Percentiles rank a stretch among this genome's conserved stretches.
These are phyloP conservation scores for Ageneiosus marmoratus DNA, from an alignment of 2,113 vertebrate genomes.

Conservation along the genomic window DNA sequence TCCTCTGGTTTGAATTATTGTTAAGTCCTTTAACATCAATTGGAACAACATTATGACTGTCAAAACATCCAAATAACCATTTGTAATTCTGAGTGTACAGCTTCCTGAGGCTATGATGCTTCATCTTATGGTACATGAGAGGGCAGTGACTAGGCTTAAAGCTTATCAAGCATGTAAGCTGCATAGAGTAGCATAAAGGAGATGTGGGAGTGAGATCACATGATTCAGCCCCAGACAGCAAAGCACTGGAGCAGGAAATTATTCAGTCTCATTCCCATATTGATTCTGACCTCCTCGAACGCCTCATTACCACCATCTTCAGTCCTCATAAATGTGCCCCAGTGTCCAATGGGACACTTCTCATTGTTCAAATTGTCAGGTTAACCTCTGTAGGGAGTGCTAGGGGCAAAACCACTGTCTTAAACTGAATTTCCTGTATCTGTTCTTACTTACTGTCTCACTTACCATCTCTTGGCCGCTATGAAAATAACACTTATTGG, in stretches of 20 bases:
- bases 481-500: conserved; percentile 2
- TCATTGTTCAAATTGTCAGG: conserved; percentile 65
- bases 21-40: conserved; percentile 16
- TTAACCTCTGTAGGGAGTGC: conserved; percentile 19
- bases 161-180: conserved; percentile 10
- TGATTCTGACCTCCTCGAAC: conserved; percentile 72
- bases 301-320: conserved; percentile 67
- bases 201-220: conserved; percentile 55
- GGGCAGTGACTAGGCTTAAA: conserved; percentile 13
- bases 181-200: conserved; percentile 46
- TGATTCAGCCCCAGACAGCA: conserved; percentile 55
- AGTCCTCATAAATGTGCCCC: conserved; percentile 62
- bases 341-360: conserved; percentile 57
- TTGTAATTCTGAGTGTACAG: background rate
- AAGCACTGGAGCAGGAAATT: conserved; percentile 66
- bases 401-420: background rate
- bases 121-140: background rate
- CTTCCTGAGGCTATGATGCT: background rate
- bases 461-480: background rate
- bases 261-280: conserved; percentile 68
- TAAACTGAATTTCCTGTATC: conserved; percentile 11
- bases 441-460: conserved; percentile 34
- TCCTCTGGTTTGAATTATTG: conserved; percentile 63
- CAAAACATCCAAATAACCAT: background rate
- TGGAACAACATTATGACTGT: background rate